Conservation (phyloP, 2,797 vertebrate genomes). For the Gouania willdenowi region DNA sequence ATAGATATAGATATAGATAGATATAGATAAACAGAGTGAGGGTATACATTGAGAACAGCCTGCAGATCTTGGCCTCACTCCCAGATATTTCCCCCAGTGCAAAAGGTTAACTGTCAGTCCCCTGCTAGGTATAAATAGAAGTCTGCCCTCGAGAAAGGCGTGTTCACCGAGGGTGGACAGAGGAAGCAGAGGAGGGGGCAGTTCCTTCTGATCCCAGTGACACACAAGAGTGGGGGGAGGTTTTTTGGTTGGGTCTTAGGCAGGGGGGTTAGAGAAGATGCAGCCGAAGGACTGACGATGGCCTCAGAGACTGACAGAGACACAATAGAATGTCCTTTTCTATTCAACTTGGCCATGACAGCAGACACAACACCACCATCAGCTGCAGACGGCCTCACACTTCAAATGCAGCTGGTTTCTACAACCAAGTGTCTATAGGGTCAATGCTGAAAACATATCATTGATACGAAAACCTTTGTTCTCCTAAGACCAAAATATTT, state of each 20-base stretch:
- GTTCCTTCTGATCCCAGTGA: conserved; percentile 56
- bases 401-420: conserved; percentile 20
- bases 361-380: conserved; percentile 56
- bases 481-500: conserved; percentile 8
- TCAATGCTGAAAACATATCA: too few relatives aligned
- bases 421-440: conserved; percentile 14
- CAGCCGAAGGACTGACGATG: conserved; percentile 49
- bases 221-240: conserved; percentile 32
- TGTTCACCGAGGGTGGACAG: conserved; percentile 55
- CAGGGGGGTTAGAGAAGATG: conserved; percentile 29
- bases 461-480: conserved; percentile 17
- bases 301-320: conserved; percentile 55
- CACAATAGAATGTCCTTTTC: conserved; percentile 62
- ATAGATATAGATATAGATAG: conserved; percentile 13
- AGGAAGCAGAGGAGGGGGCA: conserved; percentile 25
- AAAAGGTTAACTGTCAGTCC: conserved; percentile 80
- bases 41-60: conserved; percentile 49
- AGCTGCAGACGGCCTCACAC: conserved; percentile 36
- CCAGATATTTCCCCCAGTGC: conserved; percentile 72
- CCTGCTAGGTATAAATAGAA: conserved; percentile 76
- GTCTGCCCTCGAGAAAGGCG: conserved; percentile 69
- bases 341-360: conserved; percentile 52
- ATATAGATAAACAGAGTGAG: conserved; percentile 25
- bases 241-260: conserved; percentile 2
- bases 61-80: conserved; percentile 64